These are phyloP conservation scores for Sitta europaea DNA, from an alignment of 2,113 vertebrate genomes.

Conservation along the genomic window DNA sequence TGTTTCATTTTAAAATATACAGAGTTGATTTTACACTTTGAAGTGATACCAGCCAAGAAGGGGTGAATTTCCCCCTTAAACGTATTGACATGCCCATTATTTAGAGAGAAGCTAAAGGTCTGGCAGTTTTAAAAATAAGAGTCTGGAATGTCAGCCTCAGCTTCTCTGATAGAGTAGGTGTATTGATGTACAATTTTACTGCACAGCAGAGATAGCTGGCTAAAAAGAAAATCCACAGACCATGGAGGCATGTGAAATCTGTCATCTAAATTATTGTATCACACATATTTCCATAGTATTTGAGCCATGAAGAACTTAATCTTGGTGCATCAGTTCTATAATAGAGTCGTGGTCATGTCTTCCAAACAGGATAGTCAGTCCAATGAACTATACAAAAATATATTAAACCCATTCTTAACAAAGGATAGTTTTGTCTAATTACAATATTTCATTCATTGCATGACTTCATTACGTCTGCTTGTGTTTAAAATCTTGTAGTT, in stretches of 20 bases:
- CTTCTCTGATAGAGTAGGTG: not conserved
- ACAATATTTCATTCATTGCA: not conserved
- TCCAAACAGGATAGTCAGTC: not conserved
- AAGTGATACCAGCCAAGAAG: not conserved
- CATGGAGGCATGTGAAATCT: not conserved
- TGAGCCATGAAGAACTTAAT: not conserved
- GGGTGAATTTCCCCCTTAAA: not conserved
- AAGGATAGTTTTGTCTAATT: not conserved
- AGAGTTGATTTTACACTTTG: not conserved
- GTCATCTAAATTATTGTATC: not conserved
- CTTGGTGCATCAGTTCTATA: not conserved
- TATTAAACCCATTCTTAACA: not conserved
- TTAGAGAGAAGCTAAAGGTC: not conserved
- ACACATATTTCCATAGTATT: not conserved
- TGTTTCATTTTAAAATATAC: not conserved
- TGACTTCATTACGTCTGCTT: not conserved
- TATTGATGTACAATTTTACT: not conserved
- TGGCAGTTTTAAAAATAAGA: slow-evolving; percentile 11
- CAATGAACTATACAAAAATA: not conserved
- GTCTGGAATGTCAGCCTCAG: slow-evolving; percentile 1
- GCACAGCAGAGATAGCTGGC: not conserved
- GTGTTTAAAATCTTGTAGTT: not conserved
- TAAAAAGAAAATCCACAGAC: not conserved
- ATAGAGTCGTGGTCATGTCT: not conserved
- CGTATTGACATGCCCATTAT: not conserved